Percentiles rank a stretch among this genome's conserved stretches.
These are phyloP conservation scores for Otolemur garnettii DNA, from an alignment of 2,113 vertebrate genomes.

Conservation along the genomic window DNA sequence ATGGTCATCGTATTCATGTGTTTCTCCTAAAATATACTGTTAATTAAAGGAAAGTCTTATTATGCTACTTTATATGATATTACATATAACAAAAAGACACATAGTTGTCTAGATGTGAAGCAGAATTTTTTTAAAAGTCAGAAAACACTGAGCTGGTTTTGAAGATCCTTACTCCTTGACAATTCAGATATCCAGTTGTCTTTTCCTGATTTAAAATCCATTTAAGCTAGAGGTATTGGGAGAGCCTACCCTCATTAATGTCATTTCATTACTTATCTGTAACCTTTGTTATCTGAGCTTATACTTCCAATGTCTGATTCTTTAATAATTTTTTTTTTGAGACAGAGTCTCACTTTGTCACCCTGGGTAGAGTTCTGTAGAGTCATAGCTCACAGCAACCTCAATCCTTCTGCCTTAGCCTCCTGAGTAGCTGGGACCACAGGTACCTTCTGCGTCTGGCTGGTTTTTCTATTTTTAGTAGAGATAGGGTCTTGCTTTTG, in stretches of 20 bases:
- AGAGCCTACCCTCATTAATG: not conserved
- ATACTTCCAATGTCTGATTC: not conserved
- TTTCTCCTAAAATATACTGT: not conserved
- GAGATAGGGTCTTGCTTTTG: too few relatives aligned
- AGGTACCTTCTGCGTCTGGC: too few relatives aligned
- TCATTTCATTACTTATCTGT: not conserved
- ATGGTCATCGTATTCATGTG: not conserved
- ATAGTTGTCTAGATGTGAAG: not conserved
- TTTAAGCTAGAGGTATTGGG: not conserved
- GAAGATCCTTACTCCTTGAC: not conserved
- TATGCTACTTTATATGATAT: not conserved
- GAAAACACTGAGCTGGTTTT: not conserved
- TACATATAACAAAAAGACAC: not conserved
- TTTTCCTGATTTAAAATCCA: conserved; percentile 24
- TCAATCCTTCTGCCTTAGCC: too few relatives aligned
- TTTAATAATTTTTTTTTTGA: not conserved
- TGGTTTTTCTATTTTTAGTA: too few relatives aligned
- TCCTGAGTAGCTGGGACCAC: too few relatives aligned
- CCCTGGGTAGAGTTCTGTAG: too few relatives aligned
- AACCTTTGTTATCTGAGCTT: not conserved
- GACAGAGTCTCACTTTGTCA: too few relatives aligned
- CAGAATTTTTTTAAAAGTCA: not conserved
- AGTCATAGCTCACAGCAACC: too few relatives aligned
- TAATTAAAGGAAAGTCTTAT: not conserved
- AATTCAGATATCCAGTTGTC: conserved; percentile 1